Evolutionary conservation across 2,113 vertebrate genomes (phyloP).

Genomic region (Aegithalos caudatus): DNA sequence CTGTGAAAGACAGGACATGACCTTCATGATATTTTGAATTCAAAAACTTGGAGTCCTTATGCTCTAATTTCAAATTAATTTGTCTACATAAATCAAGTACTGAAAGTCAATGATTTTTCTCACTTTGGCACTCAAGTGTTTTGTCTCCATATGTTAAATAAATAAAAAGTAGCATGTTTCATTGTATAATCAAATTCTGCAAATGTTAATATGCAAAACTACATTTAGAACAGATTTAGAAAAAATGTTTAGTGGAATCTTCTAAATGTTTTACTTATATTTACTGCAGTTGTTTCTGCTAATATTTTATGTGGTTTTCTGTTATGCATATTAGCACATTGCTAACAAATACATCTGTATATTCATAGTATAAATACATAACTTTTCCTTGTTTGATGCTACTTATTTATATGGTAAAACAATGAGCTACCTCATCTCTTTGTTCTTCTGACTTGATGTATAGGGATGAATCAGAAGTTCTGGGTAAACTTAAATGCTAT

Average conservation of each 20-base stretch:
- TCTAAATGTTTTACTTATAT: background rate
- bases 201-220: background rate
- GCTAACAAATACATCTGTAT: background rate
- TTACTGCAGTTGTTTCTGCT: background rate
- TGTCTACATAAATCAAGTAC: background rate
- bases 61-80: background rate
- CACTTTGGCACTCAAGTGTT: background rate
- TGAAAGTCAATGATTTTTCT: background rate
- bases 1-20: background rate
- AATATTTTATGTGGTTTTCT: background rate
- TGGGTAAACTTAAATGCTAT: background rate
- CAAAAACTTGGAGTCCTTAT: background rate
- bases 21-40: background rate
- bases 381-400: background rate
- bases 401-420: background rate
- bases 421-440: background rate
- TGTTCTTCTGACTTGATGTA: background rate
- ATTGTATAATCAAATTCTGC: background rate
- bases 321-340: background rate
- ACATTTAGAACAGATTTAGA: background rate
- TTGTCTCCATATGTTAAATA: background rate
- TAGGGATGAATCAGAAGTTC: background rate
- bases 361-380: background rate
- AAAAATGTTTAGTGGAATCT: background rate
- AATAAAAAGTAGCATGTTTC: background rate